Percentiles rank a stretch among this genome's conserved stretches.
These are phyloP conservation scores for Amblyteles armatorius DNA, from an alignment of 2,888 invertebrate genomes.

Conservation along the genomic window DNA sequence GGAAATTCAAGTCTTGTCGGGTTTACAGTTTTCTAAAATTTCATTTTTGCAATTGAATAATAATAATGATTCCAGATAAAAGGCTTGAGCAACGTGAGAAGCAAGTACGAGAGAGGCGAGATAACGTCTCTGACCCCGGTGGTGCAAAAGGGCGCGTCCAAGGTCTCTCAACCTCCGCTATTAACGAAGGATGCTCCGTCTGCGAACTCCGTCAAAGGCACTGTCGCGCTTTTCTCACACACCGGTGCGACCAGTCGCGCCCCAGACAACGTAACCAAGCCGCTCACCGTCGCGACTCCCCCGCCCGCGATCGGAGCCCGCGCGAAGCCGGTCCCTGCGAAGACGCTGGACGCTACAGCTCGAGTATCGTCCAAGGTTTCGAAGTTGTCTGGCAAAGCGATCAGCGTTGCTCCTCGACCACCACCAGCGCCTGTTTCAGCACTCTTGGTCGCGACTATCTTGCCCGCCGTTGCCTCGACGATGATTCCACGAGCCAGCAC, in stretches of 20 bases:
- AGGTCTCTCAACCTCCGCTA: background rate
- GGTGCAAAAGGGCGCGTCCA: background rate
- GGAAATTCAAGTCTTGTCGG: background rate
- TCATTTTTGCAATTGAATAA: too few species aligned
- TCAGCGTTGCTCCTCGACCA: constrained; percentile 10
- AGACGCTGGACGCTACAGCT: background rate
- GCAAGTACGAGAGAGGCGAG: constrained; percentile 77
- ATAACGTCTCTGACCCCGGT: constrained; percentile 51
- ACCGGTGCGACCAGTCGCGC: constrained; percentile 6
- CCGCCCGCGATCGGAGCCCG: background rate
- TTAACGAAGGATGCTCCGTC: constrained; percentile 16
- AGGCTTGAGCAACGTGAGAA: constrained; percentile 84
- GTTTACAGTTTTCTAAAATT: too few species aligned
- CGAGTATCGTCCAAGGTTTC: background rate
- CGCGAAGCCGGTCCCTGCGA: background rate
- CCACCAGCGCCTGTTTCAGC: background rate
- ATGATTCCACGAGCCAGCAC: background rate
- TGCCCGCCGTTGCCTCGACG: background rate
- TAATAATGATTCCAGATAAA: constrained; percentile 76
- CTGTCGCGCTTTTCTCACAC: constrained; percentile 9
- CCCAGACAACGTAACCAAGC: background rate
- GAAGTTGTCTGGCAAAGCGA: background rate
- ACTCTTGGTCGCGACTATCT: constrained; percentile 38
- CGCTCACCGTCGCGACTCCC: background rate
- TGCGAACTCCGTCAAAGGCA: constrained; percentile 8